phyloP scores from a whole-genome alignment of 2,888 invertebrate species.

The Watsonalla binaria region DNA sequence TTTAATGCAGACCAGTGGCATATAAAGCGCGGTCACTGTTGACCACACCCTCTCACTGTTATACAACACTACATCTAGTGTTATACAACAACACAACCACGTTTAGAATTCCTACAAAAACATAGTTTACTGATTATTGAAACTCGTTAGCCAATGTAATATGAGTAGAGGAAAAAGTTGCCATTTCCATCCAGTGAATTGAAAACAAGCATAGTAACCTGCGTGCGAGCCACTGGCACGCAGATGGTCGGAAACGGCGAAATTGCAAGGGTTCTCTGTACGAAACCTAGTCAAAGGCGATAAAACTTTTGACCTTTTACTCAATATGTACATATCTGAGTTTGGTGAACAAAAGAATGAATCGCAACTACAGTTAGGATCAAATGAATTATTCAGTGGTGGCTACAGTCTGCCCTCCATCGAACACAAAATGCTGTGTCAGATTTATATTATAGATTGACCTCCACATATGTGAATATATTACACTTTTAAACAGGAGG shows the following conservation, averaged over 20 bases:
- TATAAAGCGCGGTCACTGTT: conserved; percentile 27
- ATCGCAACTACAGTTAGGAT: conserved; percentile 41
- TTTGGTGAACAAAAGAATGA: conserved; percentile 46
- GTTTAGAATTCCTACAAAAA: too few relatives aligned
- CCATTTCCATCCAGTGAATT: conserved; percentile 2
- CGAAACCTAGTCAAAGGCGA: background rate
- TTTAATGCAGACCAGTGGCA: conserved; percentile 38
- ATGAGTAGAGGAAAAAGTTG: conserved; percentile 20
- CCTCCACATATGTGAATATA: conserved; percentile 25
- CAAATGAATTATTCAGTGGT: conserved; percentile 50
- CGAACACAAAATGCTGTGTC: conserved; percentile 34
- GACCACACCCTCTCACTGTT: conserved; percentile 30
- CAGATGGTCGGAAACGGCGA: background rate
- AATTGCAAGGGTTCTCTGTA: background rate
- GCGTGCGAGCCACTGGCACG: background rate
- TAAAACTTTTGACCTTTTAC: background rate
- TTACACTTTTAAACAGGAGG: background rate
- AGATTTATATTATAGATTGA: conserved; percentile 43
- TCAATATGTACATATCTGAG: conserved; percentile 14
- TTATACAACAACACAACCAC: too few relatives aligned
- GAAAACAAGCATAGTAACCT: background rate
- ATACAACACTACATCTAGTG: too few relatives aligned
- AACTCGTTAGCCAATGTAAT: too few relatives aligned
- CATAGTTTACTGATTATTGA: too few relatives aligned
- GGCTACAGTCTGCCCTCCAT: conserved; percentile 22